These are phyloP conservation scores for Syngnathus scovelli DNA, from an alignment of 2,113 vertebrate species.

Conservation along the genomic window DNA sequence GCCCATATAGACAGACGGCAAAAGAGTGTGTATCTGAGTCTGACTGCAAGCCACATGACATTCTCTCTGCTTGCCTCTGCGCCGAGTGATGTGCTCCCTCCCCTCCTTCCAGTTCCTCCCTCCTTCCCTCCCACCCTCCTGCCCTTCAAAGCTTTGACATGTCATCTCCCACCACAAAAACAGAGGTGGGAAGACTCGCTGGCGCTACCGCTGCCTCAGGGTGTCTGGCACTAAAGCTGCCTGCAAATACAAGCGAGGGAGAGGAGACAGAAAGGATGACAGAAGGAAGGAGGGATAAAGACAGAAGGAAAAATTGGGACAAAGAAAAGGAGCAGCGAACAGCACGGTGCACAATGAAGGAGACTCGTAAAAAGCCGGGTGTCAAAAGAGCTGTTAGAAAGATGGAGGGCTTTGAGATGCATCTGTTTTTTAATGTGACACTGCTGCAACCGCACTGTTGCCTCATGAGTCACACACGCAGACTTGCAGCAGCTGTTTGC, in stretches of 20 bases:
- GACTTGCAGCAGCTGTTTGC: conserved; percentile 28
- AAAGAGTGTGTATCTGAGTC: conserved; percentile 64
- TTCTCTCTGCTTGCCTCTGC: conserved; percentile 62
- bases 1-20: conserved; percentile 71
- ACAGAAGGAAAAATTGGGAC: conserved; percentile 29
- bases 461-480: conserved; percentile 17
- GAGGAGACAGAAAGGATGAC: conserved; percentile 35
- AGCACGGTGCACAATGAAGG: conserved; percentile 58
- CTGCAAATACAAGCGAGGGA: conserved; percentile 74
- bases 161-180: conserved; percentile 83
- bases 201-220: conserved; percentile 81
- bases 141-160: conserved; percentile 80
- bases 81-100: conserved; percentile 74
- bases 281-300: conserved; percentile 32
- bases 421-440: conserved; percentile 51
- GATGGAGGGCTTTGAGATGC: conserved; percentile 46
- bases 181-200: conserved; percentile 83
- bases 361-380: conserved; percentile 59
- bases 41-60: conserved; percentile 77
- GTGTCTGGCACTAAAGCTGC: conserved; percentile 80
- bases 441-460: conserved; percentile 27
- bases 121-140: conserved; percentile 62
- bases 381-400: conserved; percentile 66
- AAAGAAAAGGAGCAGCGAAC: conserved; percentile 28
- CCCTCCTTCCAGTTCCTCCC: conserved; percentile 56